A percentile compares a stretch with the other conserved stretches of the same genome.
phyloP scores from a whole-genome alignment of 2,888 invertebrate genomes.

The Patella depressa region DNA sequence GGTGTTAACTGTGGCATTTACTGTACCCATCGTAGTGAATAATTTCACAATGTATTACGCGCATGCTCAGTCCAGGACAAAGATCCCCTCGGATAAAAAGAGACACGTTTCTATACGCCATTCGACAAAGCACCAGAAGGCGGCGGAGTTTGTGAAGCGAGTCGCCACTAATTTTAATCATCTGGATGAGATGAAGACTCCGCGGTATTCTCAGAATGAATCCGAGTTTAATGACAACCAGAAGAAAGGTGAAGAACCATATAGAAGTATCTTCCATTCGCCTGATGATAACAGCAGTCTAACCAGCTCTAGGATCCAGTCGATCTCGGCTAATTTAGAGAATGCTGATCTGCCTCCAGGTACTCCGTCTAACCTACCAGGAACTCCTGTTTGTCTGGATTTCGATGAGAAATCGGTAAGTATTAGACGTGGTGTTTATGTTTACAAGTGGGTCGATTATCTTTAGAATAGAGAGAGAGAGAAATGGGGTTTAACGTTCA shows the following conservation, averaged over 20 bases:
- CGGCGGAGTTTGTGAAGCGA: conserved; percentile 54
- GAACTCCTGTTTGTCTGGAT: conserved; percentile 13
- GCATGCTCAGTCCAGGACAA: conserved; percentile 67
- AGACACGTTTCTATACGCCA: conserved; percentile 41
- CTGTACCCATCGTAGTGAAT: conserved; percentile 70
- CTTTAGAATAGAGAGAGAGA: too few relatives aligned
- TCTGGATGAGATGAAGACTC: conserved; percentile 27
- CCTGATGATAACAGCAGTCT: conserved; percentile 11
- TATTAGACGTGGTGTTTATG: background rate
- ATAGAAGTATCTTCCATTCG: conserved; percentile 10
- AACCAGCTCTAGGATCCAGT: background rate
- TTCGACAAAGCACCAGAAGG: conserved; percentile 53
- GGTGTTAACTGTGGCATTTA: conserved; percentile 69
- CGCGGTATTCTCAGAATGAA: conserved; percentile 22
- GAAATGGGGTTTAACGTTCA: too few relatives aligned
- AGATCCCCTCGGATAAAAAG: conserved; percentile 59
- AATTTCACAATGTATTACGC: conserved; percentile 69
- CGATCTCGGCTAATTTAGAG: background rate
- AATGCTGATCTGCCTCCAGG: background rate
- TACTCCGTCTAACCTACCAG: background rate
- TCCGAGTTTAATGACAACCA: background rate
- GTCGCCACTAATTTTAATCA: conserved; percentile 35
- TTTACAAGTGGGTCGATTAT: too few relatives aligned
- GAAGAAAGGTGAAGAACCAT: background rate
- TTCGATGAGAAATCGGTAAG: conserved; percentile 18